Evolutionary conservation across 2,797 vertebrate species (phyloP).

Genomic region (Falco columbarius): DNA sequence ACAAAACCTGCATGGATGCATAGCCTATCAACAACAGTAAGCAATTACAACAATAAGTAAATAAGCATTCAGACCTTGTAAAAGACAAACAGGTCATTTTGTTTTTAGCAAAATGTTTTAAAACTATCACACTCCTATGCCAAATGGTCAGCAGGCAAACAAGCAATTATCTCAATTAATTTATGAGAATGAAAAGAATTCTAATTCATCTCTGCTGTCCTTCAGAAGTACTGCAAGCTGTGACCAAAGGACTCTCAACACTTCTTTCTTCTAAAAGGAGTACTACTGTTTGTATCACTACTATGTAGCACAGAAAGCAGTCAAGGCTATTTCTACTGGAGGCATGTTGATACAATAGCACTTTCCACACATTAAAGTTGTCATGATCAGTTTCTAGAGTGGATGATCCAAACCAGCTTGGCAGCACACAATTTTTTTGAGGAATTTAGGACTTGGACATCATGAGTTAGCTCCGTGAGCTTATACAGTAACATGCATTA

Average conservation of each 20-base stretch:
- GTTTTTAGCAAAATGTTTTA: not conserved
- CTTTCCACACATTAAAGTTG: not conserved
- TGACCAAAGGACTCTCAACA: not conserved
- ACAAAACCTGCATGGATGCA: constrained; percentile 56
- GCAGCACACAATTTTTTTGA: not conserved
- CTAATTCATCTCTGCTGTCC: constrained; percentile 33
- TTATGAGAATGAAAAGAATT: constrained; percentile 22
- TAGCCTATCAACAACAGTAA: constrained; percentile 45
- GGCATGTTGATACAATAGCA: not conserved
- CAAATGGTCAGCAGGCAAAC: constrained; percentile 37
- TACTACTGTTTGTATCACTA: not conserved
- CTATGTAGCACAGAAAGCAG: not conserved
- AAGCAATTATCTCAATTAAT: constrained; percentile 54
- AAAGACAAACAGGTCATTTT: constrained; percentile 41
- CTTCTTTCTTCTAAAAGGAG: not conserved
- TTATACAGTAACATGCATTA: not conserved
- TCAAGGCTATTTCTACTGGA: not conserved
- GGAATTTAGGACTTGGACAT: not conserved
- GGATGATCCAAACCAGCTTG: not conserved
- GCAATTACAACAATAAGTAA: constrained; percentile 72
- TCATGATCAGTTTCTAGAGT: not conserved
- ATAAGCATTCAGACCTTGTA: constrained; percentile 66
- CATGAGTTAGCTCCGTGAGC: not conserved
- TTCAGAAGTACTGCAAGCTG: constrained; percentile 49
- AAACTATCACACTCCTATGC: constrained; percentile 27